phyloP scores from a whole-genome alignment of 2,888 invertebrate species.

The Minunthozetes semirufus region DNA sequence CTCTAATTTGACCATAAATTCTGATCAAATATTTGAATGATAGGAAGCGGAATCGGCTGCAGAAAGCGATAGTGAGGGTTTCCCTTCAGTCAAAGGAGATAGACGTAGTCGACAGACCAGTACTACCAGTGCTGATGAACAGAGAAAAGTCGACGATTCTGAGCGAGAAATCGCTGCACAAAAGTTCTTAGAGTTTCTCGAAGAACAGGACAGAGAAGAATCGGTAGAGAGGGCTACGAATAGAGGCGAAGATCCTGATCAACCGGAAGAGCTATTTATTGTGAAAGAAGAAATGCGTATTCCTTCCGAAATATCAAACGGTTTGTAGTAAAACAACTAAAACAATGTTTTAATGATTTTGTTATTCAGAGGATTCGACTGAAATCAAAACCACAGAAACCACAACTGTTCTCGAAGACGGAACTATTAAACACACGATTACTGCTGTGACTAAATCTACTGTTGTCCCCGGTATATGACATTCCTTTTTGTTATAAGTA shows the following conservation, averaged over 20 bases:
- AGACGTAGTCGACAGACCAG: slow-evolving; percentile 13
- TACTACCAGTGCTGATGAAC: slow-evolving; percentile 16
- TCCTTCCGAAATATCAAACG: slow-evolving; percentile 27
- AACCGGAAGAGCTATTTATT: slow-evolving; percentile 32
- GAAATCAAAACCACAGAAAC: slow-evolving; percentile 17
- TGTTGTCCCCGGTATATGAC: slow-evolving; percentile 11
- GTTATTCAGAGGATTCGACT: neutral
- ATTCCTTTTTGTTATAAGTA: neutral
- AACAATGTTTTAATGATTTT: neutral
- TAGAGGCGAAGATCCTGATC: slow-evolving; percentile 32
- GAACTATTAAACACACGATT: slow-evolving; percentile 37
- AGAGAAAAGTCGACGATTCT: slow-evolving; percentile 20
- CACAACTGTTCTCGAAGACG: slow-evolving; percentile 36
- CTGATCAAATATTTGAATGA: slow-evolving; percentile 32
- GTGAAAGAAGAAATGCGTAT: slow-evolving; percentile 36
- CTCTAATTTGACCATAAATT: neutral
- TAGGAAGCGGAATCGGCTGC: slow-evolving; percentile 51
- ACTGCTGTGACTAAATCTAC: slow-evolving; percentile 39
- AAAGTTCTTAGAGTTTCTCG: slow-evolving; percentile 36
- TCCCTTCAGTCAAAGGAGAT: neutral
- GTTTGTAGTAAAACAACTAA: neutral
- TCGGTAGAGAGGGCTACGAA: slow-evolving; percentile 34
- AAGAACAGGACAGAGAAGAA: slow-evolving; percentile 37
- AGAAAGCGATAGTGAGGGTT: slow-evolving; percentile 44
- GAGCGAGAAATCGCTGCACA: slow-evolving; percentile 34